Conservation (phyloP, 1,140 invertebrate species). For the Drosophila pseudoobscura region DNA sequence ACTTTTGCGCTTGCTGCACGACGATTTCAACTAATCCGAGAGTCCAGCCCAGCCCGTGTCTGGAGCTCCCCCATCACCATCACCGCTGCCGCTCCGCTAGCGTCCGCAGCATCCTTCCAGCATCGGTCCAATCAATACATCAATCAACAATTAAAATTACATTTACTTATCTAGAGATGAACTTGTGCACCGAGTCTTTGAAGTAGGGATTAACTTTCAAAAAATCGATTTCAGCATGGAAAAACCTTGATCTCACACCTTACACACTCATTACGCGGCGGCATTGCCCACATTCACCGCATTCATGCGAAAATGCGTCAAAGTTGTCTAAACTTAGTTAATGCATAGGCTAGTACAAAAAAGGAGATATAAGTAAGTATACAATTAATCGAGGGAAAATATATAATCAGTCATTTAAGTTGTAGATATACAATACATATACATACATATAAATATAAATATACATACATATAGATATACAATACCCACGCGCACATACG, state of each 20-base stretch:
- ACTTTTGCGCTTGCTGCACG: slow-evolving; percentile 72
- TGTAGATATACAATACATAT: slow-evolving; percentile 65
- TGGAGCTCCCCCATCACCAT: slow-evolving; percentile 15
- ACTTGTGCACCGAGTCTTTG: slow-evolving; percentile 79
- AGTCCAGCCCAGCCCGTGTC: slow-evolving; percentile 11
- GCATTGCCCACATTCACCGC: too few relatives aligned
- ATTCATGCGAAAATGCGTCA: slow-evolving; percentile 17
- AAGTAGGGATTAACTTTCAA: slow-evolving; percentile 44
- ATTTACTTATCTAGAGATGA: slow-evolving; percentile 68
- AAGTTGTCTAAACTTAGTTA: slow-evolving; percentile 34
- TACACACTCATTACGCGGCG: too few relatives aligned
- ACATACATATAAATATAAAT: slow-evolving; percentile 51
- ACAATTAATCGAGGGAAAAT: slow-evolving; percentile 63
- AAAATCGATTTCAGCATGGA: neutral
- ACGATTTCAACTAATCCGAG: slow-evolving; percentile 61
- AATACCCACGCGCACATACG: slow-evolving; percentile 24
- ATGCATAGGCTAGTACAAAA: slow-evolving; percentile 48
- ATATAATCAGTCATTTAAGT: slow-evolving; percentile 80
- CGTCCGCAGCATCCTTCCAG: slow-evolving; percentile 6
- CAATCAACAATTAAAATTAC: slow-evolving; percentile 74
- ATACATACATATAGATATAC: slow-evolving; percentile 48
- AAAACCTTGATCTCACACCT: neutral
- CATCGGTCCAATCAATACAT: slow-evolving; percentile 30
- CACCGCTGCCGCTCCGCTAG: slow-evolving; percentile 1
- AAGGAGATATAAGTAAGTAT: slow-evolving; percentile 21